Evolutionary conservation across 2,113 vertebrate species (phyloP), one percentile per base, ranked within the genome.

Genomic region (Nothocercus nigrocapillus): DNA sequence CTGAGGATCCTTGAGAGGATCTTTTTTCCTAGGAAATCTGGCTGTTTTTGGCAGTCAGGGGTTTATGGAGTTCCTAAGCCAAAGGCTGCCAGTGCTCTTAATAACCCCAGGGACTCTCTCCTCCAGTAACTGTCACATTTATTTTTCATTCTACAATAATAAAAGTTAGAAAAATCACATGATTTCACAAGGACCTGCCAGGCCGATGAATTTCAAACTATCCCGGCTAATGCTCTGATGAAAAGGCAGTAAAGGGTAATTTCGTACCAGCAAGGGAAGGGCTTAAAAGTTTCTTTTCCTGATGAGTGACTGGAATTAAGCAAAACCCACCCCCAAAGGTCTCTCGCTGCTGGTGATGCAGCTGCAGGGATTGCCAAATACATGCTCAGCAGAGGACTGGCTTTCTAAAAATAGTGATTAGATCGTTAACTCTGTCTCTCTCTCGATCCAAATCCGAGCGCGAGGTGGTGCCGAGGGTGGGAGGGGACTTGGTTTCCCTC

Each of bases 391-490:
- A 32, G 61, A 74, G 45, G 72, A 80, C 21, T 24, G 18, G 56
- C 59, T 72, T 74, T 67, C 94, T 81, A 95, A 93, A 95, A 90
- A 91, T 85, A 95, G 82, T 11, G 36, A 66, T 85, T 69, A 66
- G 72, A 32, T 88, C 4, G 13, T 83, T 82, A 89, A 66, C 44
- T 83, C 64, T 21, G 40, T 90, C 44, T 49, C 75, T 20, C 21
- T 62, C 81, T 73, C 53, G 44, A 40, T 93, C 78, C 87, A 94
- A 70, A 88, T 85, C 10, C 7, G 85, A 94, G 49, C 62, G 44
- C 76, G 68, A 73, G 72, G 84, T 73, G 87, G 34, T 62, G 63
- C 7, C n/a, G 69, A 89, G 58, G 49, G 9, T 18, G 56, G 72
- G 56, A 49, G 38, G 34, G 11, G 73, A 49, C 49, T 68, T 30